A percentile compares a stretch with the other conserved stretches of the same genome.
These are phyloP conservation scores for Oxyteleia sp. DNA, from an alignment of 2,888 invertebrate species.

Conservation along the genomic window DNA sequence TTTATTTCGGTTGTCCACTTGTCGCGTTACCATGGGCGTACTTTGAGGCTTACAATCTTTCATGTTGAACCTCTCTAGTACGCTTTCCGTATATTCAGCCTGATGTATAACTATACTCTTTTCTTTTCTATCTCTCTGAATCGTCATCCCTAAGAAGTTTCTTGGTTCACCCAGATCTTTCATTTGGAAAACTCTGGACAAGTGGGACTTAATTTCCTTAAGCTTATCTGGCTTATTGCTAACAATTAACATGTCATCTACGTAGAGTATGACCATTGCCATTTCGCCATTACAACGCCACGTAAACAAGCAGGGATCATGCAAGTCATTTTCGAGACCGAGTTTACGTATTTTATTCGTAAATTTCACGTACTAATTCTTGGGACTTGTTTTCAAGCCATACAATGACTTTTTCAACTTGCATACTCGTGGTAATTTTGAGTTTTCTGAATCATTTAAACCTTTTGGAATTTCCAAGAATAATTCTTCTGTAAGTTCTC, in stretches of 20 bases:
- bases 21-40: slow-evolving; percentile 68
- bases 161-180: slow-evolving; percentile 70
- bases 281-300: slow-evolving; percentile 55
- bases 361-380: slow-evolving; percentile 71
- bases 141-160: slow-evolving; percentile 52
- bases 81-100: slow-evolving; percentile 38
- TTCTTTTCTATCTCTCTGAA: slow-evolving; percentile 19
- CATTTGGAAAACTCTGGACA: slow-evolving; percentile 61
- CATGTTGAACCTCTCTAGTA: slow-evolving; percentile 64
- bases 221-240: slow-evolving; percentile 60
- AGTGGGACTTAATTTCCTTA: slow-evolving; percentile 50
- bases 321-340: slow-evolving; percentile 57
- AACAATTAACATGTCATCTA: slow-evolving; percentile 69
- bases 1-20: slow-evolving; percentile 38
- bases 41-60: slow-evolving; percentile 23
- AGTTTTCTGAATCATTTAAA: slow-evolving; percentile 27
- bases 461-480: slow-evolving; percentile 72
- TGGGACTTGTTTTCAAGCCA: slow-evolving; percentile 62
- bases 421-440: slow-evolving; percentile 56
- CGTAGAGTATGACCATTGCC: slow-evolving; percentile 65
- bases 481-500: slow-evolving; percentile 49
- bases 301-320: slow-evolving; percentile 72
- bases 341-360: slow-evolving; percentile 63
- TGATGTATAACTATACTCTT: slow-evolving; percentile 41
- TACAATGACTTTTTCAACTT: slow-evolving; percentile 74